Evolutionary conservation across 2,888 invertebrate species (phyloP).

Genomic region (Morpho achilles): DNA sequence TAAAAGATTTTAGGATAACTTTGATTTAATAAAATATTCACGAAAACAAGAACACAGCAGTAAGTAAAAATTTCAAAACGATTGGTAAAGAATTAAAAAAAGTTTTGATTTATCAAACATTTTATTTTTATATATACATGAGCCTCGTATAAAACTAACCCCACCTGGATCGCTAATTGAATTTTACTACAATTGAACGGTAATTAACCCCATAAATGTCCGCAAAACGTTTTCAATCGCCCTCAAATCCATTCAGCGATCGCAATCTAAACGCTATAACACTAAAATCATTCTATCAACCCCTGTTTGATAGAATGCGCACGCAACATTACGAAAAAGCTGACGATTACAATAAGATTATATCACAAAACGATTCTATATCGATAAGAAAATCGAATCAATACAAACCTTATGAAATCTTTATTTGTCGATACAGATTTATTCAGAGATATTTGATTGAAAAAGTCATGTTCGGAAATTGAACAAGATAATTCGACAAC

Average conservation of each 20-base stretch:
- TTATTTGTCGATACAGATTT: no score
- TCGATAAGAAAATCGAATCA: constrained; percentile 36
- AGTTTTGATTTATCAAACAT: no score
- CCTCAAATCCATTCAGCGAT: constrained; percentile 7
- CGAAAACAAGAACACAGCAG: no score
- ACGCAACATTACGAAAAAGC: constrained; percentile 37
- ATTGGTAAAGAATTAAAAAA: no score
- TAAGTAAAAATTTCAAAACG: no score
- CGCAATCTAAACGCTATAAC: constrained; percentile 12
- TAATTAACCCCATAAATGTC: constrained; percentile 8
- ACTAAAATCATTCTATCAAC: constrained; percentile 24
- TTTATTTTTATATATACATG: no score
- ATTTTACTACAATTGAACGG: not conserved
- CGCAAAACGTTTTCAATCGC: constrained; percentile 7
- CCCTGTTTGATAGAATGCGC: constrained; percentile 31
- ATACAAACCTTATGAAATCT: not conserved
- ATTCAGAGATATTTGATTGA: no score
- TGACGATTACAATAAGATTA: constrained; percentile 45
- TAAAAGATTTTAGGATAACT: no score
- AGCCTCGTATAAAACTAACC: no score
- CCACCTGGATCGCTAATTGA: no score
- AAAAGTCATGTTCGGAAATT: not conserved
- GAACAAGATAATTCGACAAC: not conserved
- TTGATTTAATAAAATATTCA: no score
- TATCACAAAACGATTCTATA: constrained; percentile 35